Evolutionary conservation across 2,113 vertebrate species (phyloP).

Genomic region (Pavo muticus): DNA sequence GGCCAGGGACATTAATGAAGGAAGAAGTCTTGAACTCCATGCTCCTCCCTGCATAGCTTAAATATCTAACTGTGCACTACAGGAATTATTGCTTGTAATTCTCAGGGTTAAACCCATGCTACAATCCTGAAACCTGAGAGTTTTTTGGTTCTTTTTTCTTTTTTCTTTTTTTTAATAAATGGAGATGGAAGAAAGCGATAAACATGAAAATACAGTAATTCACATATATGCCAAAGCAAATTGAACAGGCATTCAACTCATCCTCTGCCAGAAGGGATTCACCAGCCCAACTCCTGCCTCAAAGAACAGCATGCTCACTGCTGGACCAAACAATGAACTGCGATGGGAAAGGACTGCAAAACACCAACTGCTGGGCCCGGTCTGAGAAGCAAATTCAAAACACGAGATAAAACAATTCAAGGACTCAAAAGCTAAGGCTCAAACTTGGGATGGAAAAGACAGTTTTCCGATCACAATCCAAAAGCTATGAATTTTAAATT

Average conservation of each 20-base stretch:
- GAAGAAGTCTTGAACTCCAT: neutral
- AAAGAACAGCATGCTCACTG: neutral
- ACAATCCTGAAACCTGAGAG: neutral
- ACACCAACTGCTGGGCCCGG: neutral
- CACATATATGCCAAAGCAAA: neutral
- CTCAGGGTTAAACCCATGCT: neutral
- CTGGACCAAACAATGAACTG: neutral
- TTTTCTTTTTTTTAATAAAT: neutral
- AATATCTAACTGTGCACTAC: neutral
- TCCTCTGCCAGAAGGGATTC: neutral
- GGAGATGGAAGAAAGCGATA: neutral
- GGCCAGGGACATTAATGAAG: neutral
- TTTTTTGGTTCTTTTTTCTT: too few species aligned
- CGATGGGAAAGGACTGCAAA: neutral
- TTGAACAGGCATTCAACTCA: neutral
- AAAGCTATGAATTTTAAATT: neutral
- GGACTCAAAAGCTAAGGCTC: neutral
- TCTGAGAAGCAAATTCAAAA: neutral
- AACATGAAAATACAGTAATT: neutral
- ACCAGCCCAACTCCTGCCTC: neutral
- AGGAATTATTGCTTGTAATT: neutral
- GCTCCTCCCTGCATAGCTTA: neutral
- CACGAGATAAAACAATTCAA: neutral
- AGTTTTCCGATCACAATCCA: neutral
- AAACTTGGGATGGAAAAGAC: neutral